These are phyloP conservation scores for Clusia tigrina DNA, from an alignment of 2,888 invertebrate genomes.

Conservation along the genomic window DNA sequence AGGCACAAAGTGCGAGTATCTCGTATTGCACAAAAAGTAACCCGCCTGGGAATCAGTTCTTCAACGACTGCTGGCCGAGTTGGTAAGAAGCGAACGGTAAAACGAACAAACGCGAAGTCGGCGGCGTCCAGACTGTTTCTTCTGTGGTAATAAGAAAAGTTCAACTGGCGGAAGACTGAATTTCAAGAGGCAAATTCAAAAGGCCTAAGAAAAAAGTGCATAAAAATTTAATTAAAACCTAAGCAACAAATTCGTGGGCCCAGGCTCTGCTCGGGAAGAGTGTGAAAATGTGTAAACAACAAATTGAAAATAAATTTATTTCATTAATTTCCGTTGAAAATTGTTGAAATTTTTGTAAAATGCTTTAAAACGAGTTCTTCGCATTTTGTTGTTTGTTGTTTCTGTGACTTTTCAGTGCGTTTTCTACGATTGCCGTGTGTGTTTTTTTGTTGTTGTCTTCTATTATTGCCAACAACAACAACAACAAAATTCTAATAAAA, in stretches of 20 bases:
- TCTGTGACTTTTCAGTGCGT: neutral
- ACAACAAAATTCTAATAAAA: neutral
- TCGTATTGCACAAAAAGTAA: slow-evolving; percentile 23
- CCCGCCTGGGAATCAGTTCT: slow-evolving; percentile 45
- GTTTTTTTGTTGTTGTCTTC: neutral
- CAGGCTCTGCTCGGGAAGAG: too few relatives aligned
- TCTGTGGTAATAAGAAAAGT: neutral
- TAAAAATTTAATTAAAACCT: too few relatives aligned
- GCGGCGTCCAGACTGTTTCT: neutral
- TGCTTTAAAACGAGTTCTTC: neutral
- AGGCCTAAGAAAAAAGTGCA: neutral
- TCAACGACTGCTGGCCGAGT: slow-evolving; percentile 53
- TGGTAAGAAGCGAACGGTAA: slow-evolving; percentile 33
- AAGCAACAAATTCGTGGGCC: too few relatives aligned
- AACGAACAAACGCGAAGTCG: neutral
- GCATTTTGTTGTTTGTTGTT: neutral
- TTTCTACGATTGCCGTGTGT: neutral
- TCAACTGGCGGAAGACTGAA: neutral
- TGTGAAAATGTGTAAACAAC: too few relatives aligned
- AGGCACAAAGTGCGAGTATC: slow-evolving; percentile 5
- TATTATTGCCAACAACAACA: neutral
- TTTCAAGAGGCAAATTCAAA: neutral
- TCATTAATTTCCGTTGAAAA: too few relatives aligned
- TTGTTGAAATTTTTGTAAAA: too few relatives aligned
- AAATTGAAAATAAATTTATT: too few relatives aligned